Conservation (phyloP, 2,113 vertebrate species). For the Pachyramphus minor region DNA sequence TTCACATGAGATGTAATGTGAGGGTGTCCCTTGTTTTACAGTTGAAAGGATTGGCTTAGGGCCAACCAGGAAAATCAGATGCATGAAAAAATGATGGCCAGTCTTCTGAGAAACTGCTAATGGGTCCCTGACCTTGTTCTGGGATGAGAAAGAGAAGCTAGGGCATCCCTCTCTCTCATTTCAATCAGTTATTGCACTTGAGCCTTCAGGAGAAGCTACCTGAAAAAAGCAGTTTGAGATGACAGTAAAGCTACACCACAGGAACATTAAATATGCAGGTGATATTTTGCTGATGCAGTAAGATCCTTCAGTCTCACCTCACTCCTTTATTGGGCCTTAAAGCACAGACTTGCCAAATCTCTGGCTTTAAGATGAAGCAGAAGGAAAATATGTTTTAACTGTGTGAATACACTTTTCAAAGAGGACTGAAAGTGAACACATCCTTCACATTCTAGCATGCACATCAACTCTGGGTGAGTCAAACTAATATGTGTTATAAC, state of each 20-base stretch:
- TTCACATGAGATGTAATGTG: fast-evolving
- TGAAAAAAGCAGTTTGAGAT: not conserved
- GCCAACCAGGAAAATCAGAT: not conserved
- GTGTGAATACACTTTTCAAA: not conserved
- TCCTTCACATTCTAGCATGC: not conserved
- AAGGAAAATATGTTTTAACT: not conserved
- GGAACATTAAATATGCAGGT: not conserved
- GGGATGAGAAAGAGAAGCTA: not conserved
- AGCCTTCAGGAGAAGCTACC: not conserved
- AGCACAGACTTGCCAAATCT: not conserved
- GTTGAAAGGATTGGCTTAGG: not conserved
- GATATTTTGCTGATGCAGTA: not conserved
- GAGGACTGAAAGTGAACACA: not conserved
- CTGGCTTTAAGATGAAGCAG: not conserved
- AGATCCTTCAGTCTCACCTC: not conserved
- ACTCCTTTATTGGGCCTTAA: not conserved
- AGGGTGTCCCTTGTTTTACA: not conserved
- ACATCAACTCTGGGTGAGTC: not conserved
- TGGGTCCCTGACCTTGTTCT: not conserved
- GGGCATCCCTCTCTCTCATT: not conserved
- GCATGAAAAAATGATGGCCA: not conserved
- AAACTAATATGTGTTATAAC: not conserved
- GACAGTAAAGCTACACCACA: not conserved
- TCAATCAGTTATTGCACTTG: not conserved
- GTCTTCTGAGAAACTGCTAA: not conserved